Base-by-base conservation (phyloP, 2,888 invertebrate species). In the Caenorhabditis drosophilae region DNA sequence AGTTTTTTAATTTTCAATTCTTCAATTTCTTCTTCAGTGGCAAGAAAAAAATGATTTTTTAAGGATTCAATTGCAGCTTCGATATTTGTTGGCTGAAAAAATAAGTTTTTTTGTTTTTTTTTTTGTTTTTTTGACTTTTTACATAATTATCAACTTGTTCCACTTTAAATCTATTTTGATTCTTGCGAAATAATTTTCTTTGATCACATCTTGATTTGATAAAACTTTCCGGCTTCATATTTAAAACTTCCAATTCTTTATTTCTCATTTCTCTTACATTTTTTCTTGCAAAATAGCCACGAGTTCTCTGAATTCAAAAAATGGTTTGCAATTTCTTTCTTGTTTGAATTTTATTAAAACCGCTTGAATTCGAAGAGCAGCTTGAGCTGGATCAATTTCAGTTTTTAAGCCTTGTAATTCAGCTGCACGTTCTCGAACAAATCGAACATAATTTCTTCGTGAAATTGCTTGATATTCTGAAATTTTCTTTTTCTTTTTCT, bases 391-490 rank as follows among this genome's bases (percentile, higher is more conserved):
- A 42, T 76, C 75, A 42, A 76, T 69, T 31, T 61, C 67, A n/a
- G 58, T 68, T 27, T 67, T 61, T 20, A 69, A 58, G 0, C 52
- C 58, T 20, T 75, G 74, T 15, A 77, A 38, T 36, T 79, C 75
- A 40, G 76, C 69, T 1, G 79, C 79, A 40, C 75, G 64, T 45
- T 76, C 75, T 9, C 70, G 51, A 1, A 78, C 79, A 20, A 77
- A 76, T n/a, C 71, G 57, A 11, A 79, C 66, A 50, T 79, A 79
- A 54, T 74, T 66, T 2, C 64, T 50, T 15, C 79, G 67, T 2
- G 72, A 70, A 9, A 77, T 67, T 7, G 79, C 70, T 70, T 79
- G 78, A 48, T 77, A 76, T 23, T 76, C 79, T 79, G 58, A 22
- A 73, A 64, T 15, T 2, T 27, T 26, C 4, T 50, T 12, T 11